Evolutionary conservation across 2,113 vertebrate genomes (phyloP).

Genomic region (Esox niger): DNA sequence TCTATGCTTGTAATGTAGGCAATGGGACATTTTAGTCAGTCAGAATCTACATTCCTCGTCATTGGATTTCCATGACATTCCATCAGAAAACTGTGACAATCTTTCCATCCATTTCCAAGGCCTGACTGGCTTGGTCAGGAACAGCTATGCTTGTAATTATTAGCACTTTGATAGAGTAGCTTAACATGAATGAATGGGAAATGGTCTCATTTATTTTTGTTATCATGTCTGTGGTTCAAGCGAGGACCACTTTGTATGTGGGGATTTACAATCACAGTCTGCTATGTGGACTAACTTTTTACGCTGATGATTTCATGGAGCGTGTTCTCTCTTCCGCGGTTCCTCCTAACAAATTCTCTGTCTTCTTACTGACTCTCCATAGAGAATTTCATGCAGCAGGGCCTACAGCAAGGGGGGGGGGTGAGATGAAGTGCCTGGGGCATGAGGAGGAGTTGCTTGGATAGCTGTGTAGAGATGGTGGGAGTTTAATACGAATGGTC

Average conservation of each 20-base stretch:
- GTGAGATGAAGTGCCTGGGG: neutral
- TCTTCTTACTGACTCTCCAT: constrained; percentile 16
- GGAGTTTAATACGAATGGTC: neutral
- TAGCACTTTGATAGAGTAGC: constrained; percentile 23
- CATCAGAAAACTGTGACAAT: constrained; percentile 70
- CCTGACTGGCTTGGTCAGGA: constrained; percentile 5
- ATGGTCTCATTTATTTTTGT: constrained; percentile 16
- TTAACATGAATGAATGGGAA: constrained; percentile 20
- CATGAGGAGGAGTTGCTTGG: constrained; percentile 9
- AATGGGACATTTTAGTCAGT: constrained; percentile 13
- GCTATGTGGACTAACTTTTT: constrained; percentile 31
- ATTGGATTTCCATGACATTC: constrained; percentile 38
- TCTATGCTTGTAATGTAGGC: constrained; percentile 31
- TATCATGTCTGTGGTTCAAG: neutral
- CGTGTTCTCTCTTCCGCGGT: constrained; percentile 31
- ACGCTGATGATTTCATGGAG: constrained; percentile 22
- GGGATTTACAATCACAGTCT: neutral
- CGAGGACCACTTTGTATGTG: neutral
- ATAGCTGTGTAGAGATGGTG: neutral
- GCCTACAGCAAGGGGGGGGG: neutral
- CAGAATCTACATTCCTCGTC: constrained; percentile 51
- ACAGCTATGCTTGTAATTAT: constrained; percentile 34
- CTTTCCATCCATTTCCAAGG: constrained; percentile 26
- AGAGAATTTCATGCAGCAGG: constrained; percentile 9
- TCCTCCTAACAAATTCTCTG: constrained; percentile 20